These are phyloP conservation scores for Amphiprion clarkii DNA, from an alignment of 2,797 vertebrate genomes.

Conservation along the genomic window DNA sequence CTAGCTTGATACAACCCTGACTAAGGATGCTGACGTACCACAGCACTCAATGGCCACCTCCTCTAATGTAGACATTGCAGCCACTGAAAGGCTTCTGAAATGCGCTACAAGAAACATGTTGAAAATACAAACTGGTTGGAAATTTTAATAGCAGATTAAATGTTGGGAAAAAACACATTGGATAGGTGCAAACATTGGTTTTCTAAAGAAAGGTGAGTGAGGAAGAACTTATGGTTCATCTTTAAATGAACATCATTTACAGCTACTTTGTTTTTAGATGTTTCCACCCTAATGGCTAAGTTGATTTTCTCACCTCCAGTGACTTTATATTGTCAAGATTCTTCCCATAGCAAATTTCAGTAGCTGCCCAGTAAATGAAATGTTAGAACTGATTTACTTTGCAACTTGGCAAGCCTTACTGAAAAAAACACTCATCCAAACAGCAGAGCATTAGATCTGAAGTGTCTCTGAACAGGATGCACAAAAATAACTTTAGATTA, in stretches of 20 bases:
- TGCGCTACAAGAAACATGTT: background rate
- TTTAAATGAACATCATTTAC: background rate
- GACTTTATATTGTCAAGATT: background rate
- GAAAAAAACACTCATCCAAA: no score
- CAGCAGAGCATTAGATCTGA: no score
- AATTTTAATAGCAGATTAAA: no score
- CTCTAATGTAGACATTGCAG: background rate
- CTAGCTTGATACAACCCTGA: no score
- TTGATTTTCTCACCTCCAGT: background rate
- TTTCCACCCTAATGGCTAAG: background rate
- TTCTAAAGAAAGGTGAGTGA: no score
- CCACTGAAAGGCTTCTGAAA: background rate
- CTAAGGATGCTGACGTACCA: background rate
- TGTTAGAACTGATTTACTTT: no score
- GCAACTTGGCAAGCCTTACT: no score
- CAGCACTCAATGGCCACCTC: background rate
- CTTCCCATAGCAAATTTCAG: background rate
- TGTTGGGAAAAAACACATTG: no score
- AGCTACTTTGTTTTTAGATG: background rate
- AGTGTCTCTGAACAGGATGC: no score
- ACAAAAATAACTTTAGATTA: no score
- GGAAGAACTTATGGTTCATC: no score
- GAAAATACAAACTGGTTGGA: background rate
- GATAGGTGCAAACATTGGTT: no score
- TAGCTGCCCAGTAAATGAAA: background rate